A percentile compares a stretch with the other conserved stretches of the same genome.
phyloP scores from a whole-genome alignment of 1,140 invertebrate species.

The Bombus superbus region DNA sequence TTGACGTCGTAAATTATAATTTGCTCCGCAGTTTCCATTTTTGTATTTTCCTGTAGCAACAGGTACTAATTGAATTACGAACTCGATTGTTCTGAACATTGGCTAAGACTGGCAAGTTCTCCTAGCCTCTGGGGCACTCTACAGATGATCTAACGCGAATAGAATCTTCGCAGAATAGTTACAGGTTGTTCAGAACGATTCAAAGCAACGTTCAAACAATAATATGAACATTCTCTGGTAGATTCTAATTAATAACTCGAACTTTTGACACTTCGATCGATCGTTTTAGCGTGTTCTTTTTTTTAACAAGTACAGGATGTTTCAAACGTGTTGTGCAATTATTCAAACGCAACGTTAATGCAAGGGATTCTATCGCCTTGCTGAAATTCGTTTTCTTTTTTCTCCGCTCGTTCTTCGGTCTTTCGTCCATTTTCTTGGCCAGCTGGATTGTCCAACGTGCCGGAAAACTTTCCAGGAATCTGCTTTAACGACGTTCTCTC shows the following conservation, averaged over 20 bases:
- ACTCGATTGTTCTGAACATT: neutral
- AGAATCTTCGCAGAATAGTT: neutral
- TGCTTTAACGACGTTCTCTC: slow-evolving; percentile 47
- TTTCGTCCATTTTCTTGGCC: neutral
- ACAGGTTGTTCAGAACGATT: neutral
- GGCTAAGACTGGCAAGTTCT: neutral
- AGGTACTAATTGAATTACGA: neutral
- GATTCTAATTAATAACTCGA: neutral
- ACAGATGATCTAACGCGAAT: neutral
- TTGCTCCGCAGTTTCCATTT: neutral
- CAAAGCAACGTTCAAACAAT: neutral
- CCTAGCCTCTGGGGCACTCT: no score
- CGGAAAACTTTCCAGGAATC: slow-evolving; percentile 49
- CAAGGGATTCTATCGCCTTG: neutral
- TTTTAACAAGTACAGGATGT: neutral
- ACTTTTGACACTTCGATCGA: neutral
- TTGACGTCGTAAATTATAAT: neutral
- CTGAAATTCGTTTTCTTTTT: neutral
- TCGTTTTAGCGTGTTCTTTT: neutral
- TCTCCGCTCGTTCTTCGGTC: neutral
- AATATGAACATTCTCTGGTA: neutral
- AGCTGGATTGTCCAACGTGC: slow-evolving; percentile 40
- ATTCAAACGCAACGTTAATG: neutral
- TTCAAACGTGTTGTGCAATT: no score
- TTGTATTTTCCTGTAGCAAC: neutral